Percentiles rank a stretch among this genome's conserved stretches.
These are phyloP conservation scores for Dermochelys coriacea DNA, from an alignment of 2,797 vertebrate genomes.

Conservation along the genomic window DNA sequence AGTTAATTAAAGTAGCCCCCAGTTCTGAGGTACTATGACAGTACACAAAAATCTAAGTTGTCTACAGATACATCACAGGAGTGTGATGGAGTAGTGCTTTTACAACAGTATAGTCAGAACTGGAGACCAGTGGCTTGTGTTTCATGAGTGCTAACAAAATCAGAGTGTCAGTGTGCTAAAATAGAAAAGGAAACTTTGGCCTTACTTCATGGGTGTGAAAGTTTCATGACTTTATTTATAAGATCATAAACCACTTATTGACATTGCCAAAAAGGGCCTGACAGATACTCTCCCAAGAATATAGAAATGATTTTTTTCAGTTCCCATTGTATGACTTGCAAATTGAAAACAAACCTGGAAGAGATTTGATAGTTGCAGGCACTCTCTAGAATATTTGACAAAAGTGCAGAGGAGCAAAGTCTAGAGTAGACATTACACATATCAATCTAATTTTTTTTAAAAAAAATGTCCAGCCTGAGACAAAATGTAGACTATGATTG, in stretches of 20 bases:
- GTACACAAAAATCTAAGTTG: not conserved
- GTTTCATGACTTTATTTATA: not conserved
- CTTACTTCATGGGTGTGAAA: not conserved
- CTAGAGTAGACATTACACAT: not conserved
- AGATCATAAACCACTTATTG: not conserved
- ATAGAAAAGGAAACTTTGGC: not conserved
- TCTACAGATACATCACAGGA: not conserved
- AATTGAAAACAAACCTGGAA: not conserved
- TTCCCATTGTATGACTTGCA: not conserved
- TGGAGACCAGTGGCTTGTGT: not conserved
- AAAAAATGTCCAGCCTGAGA: not conserved
- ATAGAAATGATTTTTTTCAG: not conserved
- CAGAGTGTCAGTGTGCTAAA: not conserved
- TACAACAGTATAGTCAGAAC: not conserved
- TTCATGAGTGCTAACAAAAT: not conserved
- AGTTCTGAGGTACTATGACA: not conserved
- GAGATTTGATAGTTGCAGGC: not conserved
- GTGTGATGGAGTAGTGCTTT: too few species aligned
- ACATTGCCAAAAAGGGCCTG: not conserved
- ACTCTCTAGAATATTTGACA: not conserved
- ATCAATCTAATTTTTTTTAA: not conserved
- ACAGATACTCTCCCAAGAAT: not conserved
- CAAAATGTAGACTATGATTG: not conserved
- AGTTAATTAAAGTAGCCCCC: not conserved
- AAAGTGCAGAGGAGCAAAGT: not conserved